These are phyloP conservation scores for Eupithecia abbreviata DNA, from an alignment of 2,888 invertebrate species.

Conservation along the genomic window DNA sequence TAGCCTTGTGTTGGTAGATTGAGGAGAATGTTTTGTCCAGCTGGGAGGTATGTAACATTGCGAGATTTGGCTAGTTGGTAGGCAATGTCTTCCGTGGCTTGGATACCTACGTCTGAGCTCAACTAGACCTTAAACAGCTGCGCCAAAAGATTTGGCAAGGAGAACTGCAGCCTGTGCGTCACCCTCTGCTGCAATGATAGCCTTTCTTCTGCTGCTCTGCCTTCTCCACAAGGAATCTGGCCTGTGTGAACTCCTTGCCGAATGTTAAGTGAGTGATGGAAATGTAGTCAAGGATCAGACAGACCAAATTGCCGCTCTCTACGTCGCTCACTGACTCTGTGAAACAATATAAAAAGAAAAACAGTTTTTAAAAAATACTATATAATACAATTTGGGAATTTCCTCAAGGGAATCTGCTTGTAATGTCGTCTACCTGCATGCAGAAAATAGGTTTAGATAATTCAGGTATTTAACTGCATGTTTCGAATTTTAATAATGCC, in stretches of 20 bases:
- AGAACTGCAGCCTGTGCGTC: conserved; percentile 97
- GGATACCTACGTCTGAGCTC: conserved; percentile 95
- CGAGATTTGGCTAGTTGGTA: conserved; percentile 97
- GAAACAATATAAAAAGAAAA: conserved; percentile 84
- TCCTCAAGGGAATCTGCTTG: too few relatives aligned
- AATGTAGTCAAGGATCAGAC: conserved; percentile 95
- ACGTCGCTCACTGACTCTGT: conserved; percentile 95
- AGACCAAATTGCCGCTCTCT: conserved; percentile 98
- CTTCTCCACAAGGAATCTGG: conserved; percentile 98
- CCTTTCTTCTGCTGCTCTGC: conserved; percentile 98
- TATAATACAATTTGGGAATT: too few relatives aligned
- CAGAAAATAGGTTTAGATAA: too few relatives aligned
- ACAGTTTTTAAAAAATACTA: too few relatives aligned
- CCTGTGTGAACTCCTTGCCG: conserved; percentile 98
- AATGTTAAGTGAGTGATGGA: conserved; percentile 99
- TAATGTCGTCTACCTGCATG: too few relatives aligned
- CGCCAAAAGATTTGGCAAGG: conserved; percentile 96
- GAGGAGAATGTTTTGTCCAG: conserved; percentile 92
- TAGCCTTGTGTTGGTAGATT: conserved; percentile 87
- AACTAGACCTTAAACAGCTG: conserved; percentile 98
- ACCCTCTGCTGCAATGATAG: conserved; percentile 98
- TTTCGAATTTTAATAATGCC: too few relatives aligned
- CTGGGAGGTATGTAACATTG: conserved; percentile 97
- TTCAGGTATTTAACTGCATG: too few relatives aligned
- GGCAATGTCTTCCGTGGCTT: conserved; percentile 99